Evolutionary conservation across 2,113 vertebrate genomes (phyloP).

Genomic region (Brevimyrus niger): DNA sequence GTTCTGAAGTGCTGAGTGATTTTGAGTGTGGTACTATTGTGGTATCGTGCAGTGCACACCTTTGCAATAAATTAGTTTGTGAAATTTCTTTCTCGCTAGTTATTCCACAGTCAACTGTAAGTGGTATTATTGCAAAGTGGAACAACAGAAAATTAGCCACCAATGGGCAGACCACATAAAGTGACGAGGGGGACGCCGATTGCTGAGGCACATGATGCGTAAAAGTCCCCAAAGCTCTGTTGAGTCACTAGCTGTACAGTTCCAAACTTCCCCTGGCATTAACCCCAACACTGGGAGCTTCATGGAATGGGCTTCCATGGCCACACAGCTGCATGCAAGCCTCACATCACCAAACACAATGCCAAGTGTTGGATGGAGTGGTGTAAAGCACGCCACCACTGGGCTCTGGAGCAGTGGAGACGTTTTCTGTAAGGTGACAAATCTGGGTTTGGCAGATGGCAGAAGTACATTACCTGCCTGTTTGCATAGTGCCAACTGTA

Average conservation of each 20-base stretch:
- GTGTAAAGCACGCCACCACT: not conserved
- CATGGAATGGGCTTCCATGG: not conserved
- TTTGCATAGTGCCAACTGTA: not conserved
- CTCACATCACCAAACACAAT: not conserved
- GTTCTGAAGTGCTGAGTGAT: not conserved
- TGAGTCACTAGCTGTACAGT: not conserved
- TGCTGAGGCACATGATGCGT: not conserved
- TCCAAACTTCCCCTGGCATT: not conserved
- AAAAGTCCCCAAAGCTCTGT: not conserved
- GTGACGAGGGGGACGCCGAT: not conserved
- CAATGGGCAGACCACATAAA: not conserved
- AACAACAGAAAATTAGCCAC: not conserved
- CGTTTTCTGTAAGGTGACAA: no score
- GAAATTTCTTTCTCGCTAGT: not conserved
- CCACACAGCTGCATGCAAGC: not conserved
- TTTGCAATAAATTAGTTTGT: not conserved
- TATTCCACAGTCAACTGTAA: not conserved
- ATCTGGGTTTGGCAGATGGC: not conserved
- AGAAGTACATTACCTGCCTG: not conserved
- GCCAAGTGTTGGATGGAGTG: not conserved
- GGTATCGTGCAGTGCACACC: no score
- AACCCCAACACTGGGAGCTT: not conserved
- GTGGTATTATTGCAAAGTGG: not conserved
- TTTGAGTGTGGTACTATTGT: not conserved
- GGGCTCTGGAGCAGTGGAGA: not conserved